These are phyloP conservation scores for Heteromyza rotundicornis DNA, from an alignment of 2,888 invertebrate genomes.

Conservation along the genomic window DNA sequence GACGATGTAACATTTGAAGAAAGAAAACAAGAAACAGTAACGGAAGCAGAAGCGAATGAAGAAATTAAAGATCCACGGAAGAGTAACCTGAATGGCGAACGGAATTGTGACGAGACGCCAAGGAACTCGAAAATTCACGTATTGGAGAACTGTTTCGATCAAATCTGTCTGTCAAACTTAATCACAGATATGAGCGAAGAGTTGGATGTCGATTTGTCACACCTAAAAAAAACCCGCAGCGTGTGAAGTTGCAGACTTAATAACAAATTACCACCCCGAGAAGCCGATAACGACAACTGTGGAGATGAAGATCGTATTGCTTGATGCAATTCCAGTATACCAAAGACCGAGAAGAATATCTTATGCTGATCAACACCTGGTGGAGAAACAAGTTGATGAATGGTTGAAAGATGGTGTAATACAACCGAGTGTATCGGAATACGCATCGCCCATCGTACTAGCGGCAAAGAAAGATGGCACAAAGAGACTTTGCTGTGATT, in stretches of 20 bases:
- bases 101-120: too few species aligned
- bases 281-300: slow-evolving; percentile 3
- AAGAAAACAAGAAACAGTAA: background rate
- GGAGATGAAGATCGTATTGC: slow-evolving; percentile 17
- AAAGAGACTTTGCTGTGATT: slow-evolving; percentile 32
- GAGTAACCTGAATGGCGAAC: too few species aligned
- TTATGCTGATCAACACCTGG: slow-evolving; percentile 10
- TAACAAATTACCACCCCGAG: background rate
- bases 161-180: background rate
- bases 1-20: background rate
- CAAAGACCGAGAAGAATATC: slow-evolving; percentile 20
- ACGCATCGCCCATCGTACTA: slow-evolving; percentile 28
- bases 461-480: slow-evolving; percentile 29
- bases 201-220: background rate
- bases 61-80: too few species aligned
- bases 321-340: slow-evolving; percentile 24
- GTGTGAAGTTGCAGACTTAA: background rate
- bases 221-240: too few species aligned
- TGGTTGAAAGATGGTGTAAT: slow-evolving; percentile 21
- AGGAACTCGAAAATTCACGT: too few species aligned
- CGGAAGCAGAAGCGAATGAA: background rate
- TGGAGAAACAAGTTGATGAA: slow-evolving; percentile 16
- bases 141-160: too few species aligned
- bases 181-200: background rate
- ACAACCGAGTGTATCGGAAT: slow-evolving; percentile 14